These are phyloP conservation scores for Epinephelus lanceolatus DNA, from an alignment of 2,113 vertebrate species.

Conservation along the genomic window DNA sequence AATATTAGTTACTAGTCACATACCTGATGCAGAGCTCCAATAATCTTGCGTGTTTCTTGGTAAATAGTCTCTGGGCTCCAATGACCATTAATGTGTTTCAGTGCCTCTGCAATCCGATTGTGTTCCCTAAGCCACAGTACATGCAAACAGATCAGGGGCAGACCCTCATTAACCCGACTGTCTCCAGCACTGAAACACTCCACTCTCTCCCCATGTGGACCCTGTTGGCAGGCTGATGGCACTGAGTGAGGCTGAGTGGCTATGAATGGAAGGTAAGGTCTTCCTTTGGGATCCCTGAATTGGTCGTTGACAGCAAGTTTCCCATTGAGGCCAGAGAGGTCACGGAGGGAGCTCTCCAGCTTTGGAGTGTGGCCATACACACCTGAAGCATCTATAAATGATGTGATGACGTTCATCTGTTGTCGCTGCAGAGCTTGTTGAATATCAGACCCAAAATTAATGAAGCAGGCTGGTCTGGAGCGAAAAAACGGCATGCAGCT, in stretches of 20 bases:
- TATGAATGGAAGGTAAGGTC: slow-evolving; percentile 87
- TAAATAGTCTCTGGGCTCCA: slow-evolving; percentile 89
- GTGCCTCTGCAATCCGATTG: slow-evolving; percentile 88
- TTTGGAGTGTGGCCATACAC: slow-evolving; percentile 89
- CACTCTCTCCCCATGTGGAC: slow-evolving; percentile 68
- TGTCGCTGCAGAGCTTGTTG: slow-evolving; percentile 80
- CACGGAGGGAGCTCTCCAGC: slow-evolving; percentile 82
- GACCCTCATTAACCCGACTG: slow-evolving; percentile 89
- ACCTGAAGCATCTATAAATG: slow-evolving; percentile 93
- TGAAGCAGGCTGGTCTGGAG: slow-evolving; percentile 87
- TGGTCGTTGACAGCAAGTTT: slow-evolving; percentile 85
- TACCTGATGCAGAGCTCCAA: slow-evolving; percentile 96
- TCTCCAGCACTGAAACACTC: slow-evolving; percentile 94
- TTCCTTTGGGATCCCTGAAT: slow-evolving; percentile 81
- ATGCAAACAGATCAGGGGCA: slow-evolving; percentile 88
- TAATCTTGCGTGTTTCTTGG: slow-evolving; percentile 93
- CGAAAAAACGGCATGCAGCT: slow-evolving; percentile 92
- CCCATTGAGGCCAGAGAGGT: slow-evolving; percentile 87
- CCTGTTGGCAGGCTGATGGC: slow-evolving; percentile 85
- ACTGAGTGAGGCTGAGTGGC: neutral
- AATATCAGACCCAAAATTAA: slow-evolving; percentile 32
- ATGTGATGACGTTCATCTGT: slow-evolving; percentile 91
- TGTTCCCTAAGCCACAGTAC: slow-evolving; percentile 94
- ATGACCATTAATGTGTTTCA: slow-evolving; percentile 88
- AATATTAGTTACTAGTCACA: slow-evolving; percentile 10